Base-by-base conservation (phyloP, 2,797 vertebrate genomes). In the Alauda arvensis region DNA sequence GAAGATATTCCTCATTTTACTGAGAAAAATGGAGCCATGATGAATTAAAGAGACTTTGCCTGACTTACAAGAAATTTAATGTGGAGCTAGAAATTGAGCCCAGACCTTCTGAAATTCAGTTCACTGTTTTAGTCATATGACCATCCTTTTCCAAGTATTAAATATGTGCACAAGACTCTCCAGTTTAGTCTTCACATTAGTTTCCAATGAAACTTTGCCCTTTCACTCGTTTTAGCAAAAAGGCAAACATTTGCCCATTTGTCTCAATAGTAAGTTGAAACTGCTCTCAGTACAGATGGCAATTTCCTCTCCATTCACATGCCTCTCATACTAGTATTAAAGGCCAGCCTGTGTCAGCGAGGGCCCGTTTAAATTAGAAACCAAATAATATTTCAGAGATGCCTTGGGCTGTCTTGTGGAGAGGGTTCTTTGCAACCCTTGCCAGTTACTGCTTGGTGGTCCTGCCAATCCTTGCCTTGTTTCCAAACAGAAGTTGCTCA, bases 381-480 rank as follows among this genome's bases (percentile, higher is more conserved):
- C 75, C 75, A 92, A 95, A 90, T 89, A 77, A 77, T 91, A 71
- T 90, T 92, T 91, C 83, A 91, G 91, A 87, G 95, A 89, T 83
- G 94, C 91, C 93, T 92, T 84, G 75, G 91, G 93, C 95, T 91
- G 85, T 95, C 85, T 94, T 94, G 93, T 91, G 85, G 93, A 93
- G 69, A 95, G 77, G 83, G 80, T 60, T 95, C 90, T 93, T 94
- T 89, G 93, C 93, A 92, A 88, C 65, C 55, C 68, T 74, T 94
- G 95, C 95, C 94, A 95, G 93, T 93, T 94, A 87, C 83, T 90
- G 72, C 94, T 95, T 91, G 94, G 95, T 95, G 95, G 95, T 95
- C 94, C 87, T 91, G 94, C 95, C 95, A 93, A 62, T 95, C 93
- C 83, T 90, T 69, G 68, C 88, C 71, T 8, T 62, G 55, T 95